Conservation (phyloP, 2,797 vertebrate genomes). For the Microchirus variegatus region DNA sequence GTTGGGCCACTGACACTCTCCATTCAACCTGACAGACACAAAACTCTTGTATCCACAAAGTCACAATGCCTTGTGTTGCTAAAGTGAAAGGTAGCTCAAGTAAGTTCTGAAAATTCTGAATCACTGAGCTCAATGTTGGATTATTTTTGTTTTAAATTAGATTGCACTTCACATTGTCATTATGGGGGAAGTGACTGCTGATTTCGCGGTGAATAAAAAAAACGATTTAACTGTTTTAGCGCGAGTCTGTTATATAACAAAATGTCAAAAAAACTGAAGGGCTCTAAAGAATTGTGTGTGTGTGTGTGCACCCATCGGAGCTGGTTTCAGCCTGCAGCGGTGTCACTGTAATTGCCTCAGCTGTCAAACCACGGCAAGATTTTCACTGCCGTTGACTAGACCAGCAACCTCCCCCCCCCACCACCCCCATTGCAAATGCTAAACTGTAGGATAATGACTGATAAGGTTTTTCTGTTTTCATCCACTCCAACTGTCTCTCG, state of each 20-base stretch:
- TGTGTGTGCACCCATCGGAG: constrained; percentile 56
- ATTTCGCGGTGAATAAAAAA: neutral
- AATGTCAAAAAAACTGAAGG: neutral
- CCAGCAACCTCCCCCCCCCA: constrained; percentile 5
- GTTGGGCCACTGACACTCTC: neutral
- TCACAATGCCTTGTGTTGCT: neutral
- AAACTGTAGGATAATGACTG: constrained; percentile 5
- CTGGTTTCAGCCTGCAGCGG: constrained; percentile 47
- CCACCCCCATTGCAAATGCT: constrained; percentile 3
- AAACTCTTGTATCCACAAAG: neutral
- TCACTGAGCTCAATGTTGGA: neutral
- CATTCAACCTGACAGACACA: neutral
- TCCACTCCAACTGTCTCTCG: neutral
- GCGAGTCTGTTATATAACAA: neutral
- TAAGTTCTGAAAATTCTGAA: neutral
- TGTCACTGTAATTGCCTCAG: constrained; percentile 61
- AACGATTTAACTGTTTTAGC: neutral
- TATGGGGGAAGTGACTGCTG: neutral
- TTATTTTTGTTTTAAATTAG: neutral
- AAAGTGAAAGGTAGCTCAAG: neutral
- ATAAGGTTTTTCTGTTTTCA: constrained; percentile 1
- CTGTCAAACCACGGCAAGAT: constrained; percentile 60
- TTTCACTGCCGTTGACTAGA: constrained; percentile 36
- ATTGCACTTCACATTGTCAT: neutral
- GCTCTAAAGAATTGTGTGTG: constrained; percentile 2